Base-by-base conservation (phyloP, 1,140 invertebrate genomes). In the Drosophila nikananu region DNA sequence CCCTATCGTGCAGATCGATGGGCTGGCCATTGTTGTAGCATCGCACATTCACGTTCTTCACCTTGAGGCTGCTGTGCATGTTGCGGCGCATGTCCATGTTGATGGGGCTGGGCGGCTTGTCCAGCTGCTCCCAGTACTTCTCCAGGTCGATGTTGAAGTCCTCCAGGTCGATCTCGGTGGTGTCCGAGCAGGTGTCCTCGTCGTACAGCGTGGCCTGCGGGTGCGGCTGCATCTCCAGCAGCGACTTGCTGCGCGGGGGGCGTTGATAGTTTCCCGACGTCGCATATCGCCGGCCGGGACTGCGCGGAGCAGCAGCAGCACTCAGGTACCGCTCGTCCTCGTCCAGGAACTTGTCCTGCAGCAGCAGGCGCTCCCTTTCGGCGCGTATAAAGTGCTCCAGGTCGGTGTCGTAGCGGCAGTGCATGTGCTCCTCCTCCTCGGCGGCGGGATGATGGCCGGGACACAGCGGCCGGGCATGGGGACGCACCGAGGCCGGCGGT, bases 81-180 rank as follows among this genome's bases (percentile, higher is more conserved):
- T 93, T 93, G 23, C 92, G 82, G 0, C 91, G 90, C 92, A 93
- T 93, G 62, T 93, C 92, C 77, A 93, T 82, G 73, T 93, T 92
- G 51, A 93, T 92, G 46, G 92, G 92, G 46, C 92, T 93, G 13
- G 92, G 92, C 6, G 92, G 91, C 37, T 93, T 93, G 66, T 93
- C 92, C 52, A 93, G 73, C 66, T 93, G 91, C 54, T 92, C 92
- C 91, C 92, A 93, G 66, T 93, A 93, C 66, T 93, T 93, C 46
- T 92, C 92, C 58, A 93, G 78, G 48, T 93, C 92, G 27, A 93
- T 91, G 70, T 93, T 93, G 23, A 93, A 93, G 46, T 93, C 92
- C 65, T 93, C 91, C 35, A 93, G 62, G 37, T 93, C 92, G 27
- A 93, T 90, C 76, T 93, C 92, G 0, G 92, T 93, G 21, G 92